Conservation (phyloP, 2,113 vertebrate species). For the Elanus axillaris region DNA sequence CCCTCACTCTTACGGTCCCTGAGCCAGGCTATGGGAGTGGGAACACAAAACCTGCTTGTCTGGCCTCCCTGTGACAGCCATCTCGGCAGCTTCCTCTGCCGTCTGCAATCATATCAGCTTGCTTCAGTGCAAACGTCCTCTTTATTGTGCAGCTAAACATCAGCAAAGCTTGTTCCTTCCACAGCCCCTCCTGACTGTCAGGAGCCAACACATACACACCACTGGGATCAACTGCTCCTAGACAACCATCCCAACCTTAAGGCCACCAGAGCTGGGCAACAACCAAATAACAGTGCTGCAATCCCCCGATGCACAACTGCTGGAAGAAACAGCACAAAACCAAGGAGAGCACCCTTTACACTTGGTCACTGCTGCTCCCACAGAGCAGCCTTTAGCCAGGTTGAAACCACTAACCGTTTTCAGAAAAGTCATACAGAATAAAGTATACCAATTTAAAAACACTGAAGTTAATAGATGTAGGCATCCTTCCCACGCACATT, state of each 20-base stretch:
- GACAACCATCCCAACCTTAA: background rate
- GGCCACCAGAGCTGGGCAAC: background rate
- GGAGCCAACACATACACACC: background rate
- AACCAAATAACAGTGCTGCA: accelerated
- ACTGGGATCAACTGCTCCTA: background rate
- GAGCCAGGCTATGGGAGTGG: background rate
- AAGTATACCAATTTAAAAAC: accelerated
- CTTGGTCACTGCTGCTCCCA: background rate
- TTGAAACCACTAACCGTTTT: background rate
- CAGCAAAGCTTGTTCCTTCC: background rate
- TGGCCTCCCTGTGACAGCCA: background rate
- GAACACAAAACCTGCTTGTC: background rate
- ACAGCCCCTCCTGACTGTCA: background rate
- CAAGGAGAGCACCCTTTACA: accelerated
- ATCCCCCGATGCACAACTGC: background rate
- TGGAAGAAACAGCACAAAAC: background rate
- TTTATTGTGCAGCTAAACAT: background rate
- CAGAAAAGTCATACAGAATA: background rate
- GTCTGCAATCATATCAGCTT: background rate
- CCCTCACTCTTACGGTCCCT: background rate
- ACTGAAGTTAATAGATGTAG: background rate
- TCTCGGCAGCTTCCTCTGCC: background rate
- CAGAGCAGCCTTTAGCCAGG: background rate
- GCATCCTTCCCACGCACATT: background rate
- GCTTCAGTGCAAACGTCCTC: background rate